Evolutionary conservation across 2,113 vertebrate genomes (phyloP).

Genomic region (Lota lota): DNA sequence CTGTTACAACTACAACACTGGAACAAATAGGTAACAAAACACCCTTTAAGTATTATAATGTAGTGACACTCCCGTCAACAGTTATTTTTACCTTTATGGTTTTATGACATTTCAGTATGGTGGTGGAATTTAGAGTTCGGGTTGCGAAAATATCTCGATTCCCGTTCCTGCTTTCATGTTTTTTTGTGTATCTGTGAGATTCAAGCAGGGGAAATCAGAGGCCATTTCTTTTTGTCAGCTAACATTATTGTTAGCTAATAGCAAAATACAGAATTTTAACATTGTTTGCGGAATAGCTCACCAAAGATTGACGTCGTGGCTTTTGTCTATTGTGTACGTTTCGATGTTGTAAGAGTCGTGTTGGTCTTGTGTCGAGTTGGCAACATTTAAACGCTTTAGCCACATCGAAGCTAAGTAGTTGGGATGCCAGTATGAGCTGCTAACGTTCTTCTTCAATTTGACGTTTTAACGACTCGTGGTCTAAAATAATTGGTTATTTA

Average conservation of each 20-base stretch:
- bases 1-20: slow-evolving; percentile 77
- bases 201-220: slow-evolving; percentile 53
- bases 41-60: slow-evolving; percentile 31
- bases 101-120: slow-evolving; percentile 36
- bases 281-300: background rate
- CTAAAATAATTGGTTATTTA: too few relatives aligned
- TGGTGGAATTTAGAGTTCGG: slow-evolving; percentile 33
- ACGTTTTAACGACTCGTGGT: slow-evolving; percentile 30
- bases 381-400: slow-evolving; percentile 22
- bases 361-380: slow-evolving; percentile 29
- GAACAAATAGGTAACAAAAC: slow-evolving; percentile 79
- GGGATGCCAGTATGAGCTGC: slow-evolving; percentile 53
- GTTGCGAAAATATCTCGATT: slow-evolving; percentile 65
- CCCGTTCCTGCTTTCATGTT: slow-evolving; percentile 66
- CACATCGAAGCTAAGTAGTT: slow-evolving; percentile 56
- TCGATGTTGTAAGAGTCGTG: slow-evolving; percentile 4
- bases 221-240: slow-evolving; percentile 70
- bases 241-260: slow-evolving; percentile 22
- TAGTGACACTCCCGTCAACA: slow-evolving; percentile 44
- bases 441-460: slow-evolving; percentile 51
- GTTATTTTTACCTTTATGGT: slow-evolving; percentile 27
- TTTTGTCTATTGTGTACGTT: background rate
- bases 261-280: slow-evolving; percentile 15
- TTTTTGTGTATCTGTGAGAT: slow-evolving; percentile 58
- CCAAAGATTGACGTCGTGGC: background rate